phyloP scores from a whole-genome alignment of 2,888 invertebrate species.

The Drosophila paramelanica region DNA sequence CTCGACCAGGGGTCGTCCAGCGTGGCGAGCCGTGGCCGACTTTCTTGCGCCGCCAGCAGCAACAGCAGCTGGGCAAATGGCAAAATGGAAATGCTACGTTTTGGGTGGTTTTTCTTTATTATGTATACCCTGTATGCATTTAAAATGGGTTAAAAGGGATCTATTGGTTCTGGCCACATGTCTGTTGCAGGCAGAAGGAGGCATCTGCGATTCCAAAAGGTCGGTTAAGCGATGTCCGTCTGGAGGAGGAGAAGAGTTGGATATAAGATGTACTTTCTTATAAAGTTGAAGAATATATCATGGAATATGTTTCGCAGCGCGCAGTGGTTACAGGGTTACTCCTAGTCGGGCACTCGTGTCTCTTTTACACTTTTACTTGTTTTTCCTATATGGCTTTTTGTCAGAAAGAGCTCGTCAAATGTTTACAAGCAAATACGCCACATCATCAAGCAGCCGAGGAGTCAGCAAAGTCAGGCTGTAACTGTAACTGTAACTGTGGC shows the following conservation, averaged over 20 bases:
- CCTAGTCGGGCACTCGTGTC: not conserved
- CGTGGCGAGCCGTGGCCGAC: slow-evolving; percentile 53
- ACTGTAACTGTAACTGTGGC: slow-evolving; percentile 5
- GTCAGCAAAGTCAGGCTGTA: slow-evolving; percentile 39
- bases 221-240: too few species aligned
- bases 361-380: not conserved
- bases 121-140: not conserved
- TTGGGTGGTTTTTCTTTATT: slow-evolving; percentile 31
- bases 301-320: too few species aligned
- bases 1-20: slow-evolving; percentile 1
- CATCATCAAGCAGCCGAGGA: slow-evolving; percentile 64
- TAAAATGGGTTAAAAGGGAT: not conserved
- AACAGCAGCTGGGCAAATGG: not conserved
- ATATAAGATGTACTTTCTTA: too few species aligned
- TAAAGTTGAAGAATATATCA: too few species aligned
- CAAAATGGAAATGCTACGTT: not conserved
- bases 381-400: slow-evolving; percentile 12
- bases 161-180: slow-evolving; percentile 1
- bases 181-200: too few species aligned
- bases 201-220: too few species aligned
- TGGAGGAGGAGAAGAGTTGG: too few species aligned
- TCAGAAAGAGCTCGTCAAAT: slow-evolving; percentile 67
- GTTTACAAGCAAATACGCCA: slow-evolving; percentile 80
- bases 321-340: not conserved
- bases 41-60: slow-evolving; percentile 29